Percentiles rank a stretch among this genome's conserved stretches.
These are phyloP conservation scores for Tichodroma muraria DNA, from an alignment of 2,113 vertebrate genomes.

Conservation along the genomic window DNA sequence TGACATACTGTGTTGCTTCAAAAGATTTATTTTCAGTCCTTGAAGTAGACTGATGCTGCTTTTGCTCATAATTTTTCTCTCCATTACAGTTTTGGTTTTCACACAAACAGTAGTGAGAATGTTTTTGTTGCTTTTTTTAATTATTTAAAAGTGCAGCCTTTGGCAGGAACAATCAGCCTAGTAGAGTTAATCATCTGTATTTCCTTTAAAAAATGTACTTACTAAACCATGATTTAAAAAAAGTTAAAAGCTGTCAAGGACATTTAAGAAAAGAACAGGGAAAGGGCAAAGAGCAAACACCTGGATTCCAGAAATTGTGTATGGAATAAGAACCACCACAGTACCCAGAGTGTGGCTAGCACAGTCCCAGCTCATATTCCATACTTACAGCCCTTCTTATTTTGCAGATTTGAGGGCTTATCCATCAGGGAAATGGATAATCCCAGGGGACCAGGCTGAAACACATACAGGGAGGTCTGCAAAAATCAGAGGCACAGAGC, in stretches of 20 bases:
- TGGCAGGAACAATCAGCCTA: conserved; percentile 37
- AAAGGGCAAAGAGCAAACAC: conserved; percentile 14
- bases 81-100: conserved; percentile 19
- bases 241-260: conserved; percentile 40
- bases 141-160: conserved; percentile 45
- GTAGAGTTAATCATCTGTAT: conserved; percentile 22
- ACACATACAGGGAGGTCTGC: background rate
- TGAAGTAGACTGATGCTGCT: conserved; percentile 1
- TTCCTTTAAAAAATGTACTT: conserved; percentile 12
- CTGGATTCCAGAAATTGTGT: background rate
- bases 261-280: background rate
- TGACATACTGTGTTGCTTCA: background rate
- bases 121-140: background rate
- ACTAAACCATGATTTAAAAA: conserved; percentile 23
- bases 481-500: background rate
- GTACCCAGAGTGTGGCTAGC: background rate
- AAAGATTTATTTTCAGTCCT: conserved; percentile 50
- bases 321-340: background rate
- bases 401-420: background rate
- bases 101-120: conserved; percentile 4
- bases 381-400: background rate
- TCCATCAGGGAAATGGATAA: background rate
- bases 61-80: background rate
- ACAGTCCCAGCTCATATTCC: background rate
- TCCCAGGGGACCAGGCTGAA: background rate